Conservation (phyloP, 2,888 invertebrate genomes). For the Dioctria rufipes region DNA sequence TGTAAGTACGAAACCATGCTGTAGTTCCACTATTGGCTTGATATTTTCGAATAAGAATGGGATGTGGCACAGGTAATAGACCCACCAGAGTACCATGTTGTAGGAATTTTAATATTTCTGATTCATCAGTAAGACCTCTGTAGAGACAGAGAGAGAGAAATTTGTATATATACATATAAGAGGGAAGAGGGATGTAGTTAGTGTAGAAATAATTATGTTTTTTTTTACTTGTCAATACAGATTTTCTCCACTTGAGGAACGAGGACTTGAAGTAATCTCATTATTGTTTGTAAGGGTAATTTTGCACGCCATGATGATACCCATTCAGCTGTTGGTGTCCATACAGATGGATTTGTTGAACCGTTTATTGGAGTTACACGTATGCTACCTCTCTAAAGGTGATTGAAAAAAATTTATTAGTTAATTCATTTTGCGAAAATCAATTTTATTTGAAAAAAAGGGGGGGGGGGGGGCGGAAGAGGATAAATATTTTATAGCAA, state of each 20-base stretch:
- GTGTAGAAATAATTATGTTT: constrained; percentile 15
- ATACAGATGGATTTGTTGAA: constrained; percentile 68
- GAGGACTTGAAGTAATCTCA: constrained; percentile 97
- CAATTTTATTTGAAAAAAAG: no score
- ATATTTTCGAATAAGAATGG: constrained; percentile 98
- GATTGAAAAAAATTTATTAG: no score
- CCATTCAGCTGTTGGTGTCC: constrained; percentile 98
- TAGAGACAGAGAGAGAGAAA: background rate
- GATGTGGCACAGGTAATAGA: constrained; percentile 97
- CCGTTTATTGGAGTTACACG: constrained; percentile 71
- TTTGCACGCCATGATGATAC: constrained; percentile 96
- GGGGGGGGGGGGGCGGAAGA: no score
- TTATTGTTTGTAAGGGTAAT: constrained; percentile 98
- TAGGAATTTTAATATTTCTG: constrained; percentile 98
- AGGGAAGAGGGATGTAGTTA: background rate
- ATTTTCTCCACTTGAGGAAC: constrained; percentile 99
- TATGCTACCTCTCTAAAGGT: constrained; percentile 76
- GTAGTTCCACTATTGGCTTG: constrained; percentile 99
- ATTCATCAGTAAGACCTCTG: constrained; percentile 98
- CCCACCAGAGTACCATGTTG: constrained; percentile 99
- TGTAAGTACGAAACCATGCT: constrained; percentile 99
- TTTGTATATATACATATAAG: no score
- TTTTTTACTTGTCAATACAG: constrained; percentile 94
- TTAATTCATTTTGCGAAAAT: no score
- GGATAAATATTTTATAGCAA: no score